Base-by-base conservation (phyloP, 2,888 invertebrate genomes). In the Callinectes sapidus region DNA sequence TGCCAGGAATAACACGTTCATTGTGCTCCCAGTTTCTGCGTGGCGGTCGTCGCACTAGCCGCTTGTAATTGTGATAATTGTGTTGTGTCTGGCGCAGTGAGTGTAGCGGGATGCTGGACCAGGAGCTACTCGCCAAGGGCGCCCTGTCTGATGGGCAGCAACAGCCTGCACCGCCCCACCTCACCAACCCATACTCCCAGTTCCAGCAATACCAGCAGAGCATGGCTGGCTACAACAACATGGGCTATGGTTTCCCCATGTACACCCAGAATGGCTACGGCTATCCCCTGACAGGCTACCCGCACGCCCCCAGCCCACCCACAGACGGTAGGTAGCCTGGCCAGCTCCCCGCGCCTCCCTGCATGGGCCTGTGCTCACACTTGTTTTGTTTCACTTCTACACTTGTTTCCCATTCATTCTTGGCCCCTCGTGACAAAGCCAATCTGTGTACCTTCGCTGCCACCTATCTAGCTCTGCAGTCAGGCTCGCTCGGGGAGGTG, bases 171-270 rank as follows among this genome's bases (percentile, higher is more conserved):
- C 93, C 92, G 23, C 91, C 92, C 10, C 93, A 92, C 81, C 93
- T 94, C 8, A 90, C 94, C 42, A 92, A 94, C 61, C 91, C 94
- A 2, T 94, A 94, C 92, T 91, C 94, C 14, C 94, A 93, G 92
- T 94, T 94, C 91, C 94, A 94, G 71, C 94, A 94, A 66, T 94
- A 94, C 87, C 94, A 94, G 90, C 94, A 94, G 90, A 94, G 93
- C 42, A 94, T 94, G 93, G 94, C 94, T 23, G 93, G 94, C 16
- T 94, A 94, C 87, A 94, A 94, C 39, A 94, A 94, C 90, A 94
- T 94, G 93, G 94, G 94, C 42, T 94, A 94, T 71, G 94, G 92
- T 35, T 94, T 94, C 77, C 93, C 94, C 23, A 94, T 94, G 94
- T 94, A 94, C 87, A 90, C 91, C 87, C 93, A 94, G 89, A 94